Conservation (phyloP, 2,888 invertebrate species). For the Orthosia gracilis region DNA sequence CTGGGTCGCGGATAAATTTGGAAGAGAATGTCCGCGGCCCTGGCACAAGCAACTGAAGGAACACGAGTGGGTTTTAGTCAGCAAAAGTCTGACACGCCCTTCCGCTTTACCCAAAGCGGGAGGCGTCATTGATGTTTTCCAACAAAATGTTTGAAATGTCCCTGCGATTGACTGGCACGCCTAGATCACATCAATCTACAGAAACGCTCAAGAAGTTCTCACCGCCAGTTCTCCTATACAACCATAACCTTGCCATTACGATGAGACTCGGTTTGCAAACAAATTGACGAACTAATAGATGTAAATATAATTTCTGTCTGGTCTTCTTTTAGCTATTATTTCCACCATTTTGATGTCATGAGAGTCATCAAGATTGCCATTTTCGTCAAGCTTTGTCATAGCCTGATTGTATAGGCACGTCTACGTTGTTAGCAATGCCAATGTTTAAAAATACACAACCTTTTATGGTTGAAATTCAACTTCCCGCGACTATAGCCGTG, state of each 20-base stretch:
- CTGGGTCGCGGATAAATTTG: no score
- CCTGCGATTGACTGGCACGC: not conserved
- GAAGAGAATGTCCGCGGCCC: no score
- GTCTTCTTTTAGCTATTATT: not conserved
- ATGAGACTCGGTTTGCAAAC: not conserved
- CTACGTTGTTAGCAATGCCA: not conserved
- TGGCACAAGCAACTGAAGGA: no score
- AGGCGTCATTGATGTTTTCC: no score
- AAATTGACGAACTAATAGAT: not conserved
- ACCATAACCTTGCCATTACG: slow-evolving; percentile 10
- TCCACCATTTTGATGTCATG: not conserved
- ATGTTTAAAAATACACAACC: slow-evolving; percentile 39
- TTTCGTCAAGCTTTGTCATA: slow-evolving; percentile 11
- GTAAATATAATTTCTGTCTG: not conserved
- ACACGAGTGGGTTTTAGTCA: no score
- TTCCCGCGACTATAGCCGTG: slow-evolving; percentile 52
- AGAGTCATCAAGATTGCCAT: not conserved
- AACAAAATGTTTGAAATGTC: no score
- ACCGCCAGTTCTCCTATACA: slow-evolving; percentile 7
- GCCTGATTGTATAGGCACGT: not conserved
- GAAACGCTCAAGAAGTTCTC: not conserved
- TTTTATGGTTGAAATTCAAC: slow-evolving; percentile 51
- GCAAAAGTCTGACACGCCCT: no score
- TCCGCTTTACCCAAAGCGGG: no score
- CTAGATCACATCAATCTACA: not conserved